Base-by-base conservation (phyloP, 2,113 vertebrate genomes). In the Zosterops japonicus region DNA sequence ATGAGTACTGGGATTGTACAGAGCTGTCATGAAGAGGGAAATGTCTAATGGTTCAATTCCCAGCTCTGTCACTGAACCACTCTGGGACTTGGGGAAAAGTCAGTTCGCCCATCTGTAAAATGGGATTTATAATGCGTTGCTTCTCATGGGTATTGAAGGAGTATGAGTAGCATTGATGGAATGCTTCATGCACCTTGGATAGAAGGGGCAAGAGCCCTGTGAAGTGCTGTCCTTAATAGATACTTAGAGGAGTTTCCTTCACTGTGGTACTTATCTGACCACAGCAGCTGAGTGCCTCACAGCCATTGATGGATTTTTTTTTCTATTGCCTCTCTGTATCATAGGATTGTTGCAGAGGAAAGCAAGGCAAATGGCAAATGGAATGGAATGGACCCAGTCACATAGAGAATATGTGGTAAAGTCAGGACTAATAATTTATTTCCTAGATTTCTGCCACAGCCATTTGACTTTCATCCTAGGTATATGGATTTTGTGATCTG, bases 91-190 rank as follows among this genome's bases (percentile, higher is more conserved):
- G 17, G 90, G 95, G 96, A 92, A 67, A 96, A 97, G 95, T 94
- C 95, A 95, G 95, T 95, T 95, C 41, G 92, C 88, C 95, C 95
- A 96, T 97, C 94, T 97, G 94, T 97, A 97, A 97, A 97, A 96
- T 93, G 92, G 94, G 96, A 96, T 95, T 96, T 95, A 96, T 94
- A 97, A 97, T 95, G 95, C 94, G 16, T 78, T 93, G 85, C 83
- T 86, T 75, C 95, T 93, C 90, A 44, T 74, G 92, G 83, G 94
- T 92, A 95, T 93, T 92, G 88, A 75, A 65, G 93, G 74, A 96
- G 77, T 71, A 89, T 8, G 46, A 96, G 92, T 52, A 90, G 72
- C 88, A 94, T 50, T 92, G 86, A 95, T 95, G 93, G 95, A 96
- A 95, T 78, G 76, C 90, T 82, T 71, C 83, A 12, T 94, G 92